Conservation (phyloP, 2,888 invertebrate species). For the Hoplodrina blanda region DNA sequence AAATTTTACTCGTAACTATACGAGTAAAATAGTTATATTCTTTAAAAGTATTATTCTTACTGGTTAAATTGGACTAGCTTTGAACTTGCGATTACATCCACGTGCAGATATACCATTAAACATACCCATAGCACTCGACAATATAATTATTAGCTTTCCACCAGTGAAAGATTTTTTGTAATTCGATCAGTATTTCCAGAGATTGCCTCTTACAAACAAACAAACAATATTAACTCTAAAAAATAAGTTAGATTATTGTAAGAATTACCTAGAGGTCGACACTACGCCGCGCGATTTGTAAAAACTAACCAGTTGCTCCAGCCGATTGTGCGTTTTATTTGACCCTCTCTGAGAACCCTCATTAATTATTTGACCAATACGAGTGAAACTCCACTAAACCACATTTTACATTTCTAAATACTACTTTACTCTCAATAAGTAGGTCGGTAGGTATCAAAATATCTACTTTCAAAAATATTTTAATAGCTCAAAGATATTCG, state of each 20-base stretch:
- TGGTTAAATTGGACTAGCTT: no score
- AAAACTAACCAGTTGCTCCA: not conserved
- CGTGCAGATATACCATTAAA: no score
- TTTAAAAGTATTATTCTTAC: no score
- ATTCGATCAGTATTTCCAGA: not conserved
- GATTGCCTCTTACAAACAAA: not conserved
- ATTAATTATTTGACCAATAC: conserved; percentile 36
- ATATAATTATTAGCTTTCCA: no score
- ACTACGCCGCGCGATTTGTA: not conserved
- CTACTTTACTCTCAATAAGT: conserved; percentile 6
- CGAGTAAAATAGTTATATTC: no score
- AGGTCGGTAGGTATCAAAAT: not conserved
- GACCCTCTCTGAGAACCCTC: conserved; percentile 20
- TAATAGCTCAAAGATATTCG: not conserved
- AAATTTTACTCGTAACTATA: not conserved
- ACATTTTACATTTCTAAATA: conserved; percentile 19
- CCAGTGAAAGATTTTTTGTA: not conserved
- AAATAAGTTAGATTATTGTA: not conserved
- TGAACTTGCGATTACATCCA: no score
- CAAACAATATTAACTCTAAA: not conserved
- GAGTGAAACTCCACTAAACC: conserved; percentile 18
- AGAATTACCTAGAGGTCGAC: not conserved
- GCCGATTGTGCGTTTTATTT: conserved; percentile 3
- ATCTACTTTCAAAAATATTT: not conserved
- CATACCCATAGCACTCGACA: no score